Evolutionary conservation across 2,888 invertebrate genomes (phyloP).

Genomic region (Polydrusus tereticollis): DNA sequence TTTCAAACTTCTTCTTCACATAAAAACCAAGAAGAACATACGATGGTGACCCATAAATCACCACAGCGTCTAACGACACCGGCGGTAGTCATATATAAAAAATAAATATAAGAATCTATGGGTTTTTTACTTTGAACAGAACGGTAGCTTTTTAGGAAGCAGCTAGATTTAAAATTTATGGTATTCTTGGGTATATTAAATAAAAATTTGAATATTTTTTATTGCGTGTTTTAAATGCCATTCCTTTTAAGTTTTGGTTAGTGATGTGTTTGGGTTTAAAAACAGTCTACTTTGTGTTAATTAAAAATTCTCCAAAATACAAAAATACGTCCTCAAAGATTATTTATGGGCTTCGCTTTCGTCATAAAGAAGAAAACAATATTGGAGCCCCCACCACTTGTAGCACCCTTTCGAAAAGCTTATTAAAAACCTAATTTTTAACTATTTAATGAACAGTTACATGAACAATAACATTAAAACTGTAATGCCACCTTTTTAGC

Average conservation of each 20-base stretch:
- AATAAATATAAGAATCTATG: constrained; percentile 12
- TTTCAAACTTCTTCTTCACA: not conserved
- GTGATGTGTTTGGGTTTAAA: no score
- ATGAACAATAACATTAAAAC: no score
- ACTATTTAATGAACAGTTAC: no score
- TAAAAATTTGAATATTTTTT: not conserved
- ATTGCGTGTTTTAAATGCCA: not conserved
- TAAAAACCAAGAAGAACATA: not conserved
- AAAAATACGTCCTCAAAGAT: no score
- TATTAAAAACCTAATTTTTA: no score
- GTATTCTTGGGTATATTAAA: not conserved
- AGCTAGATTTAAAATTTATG: not conserved
- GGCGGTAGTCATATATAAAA: constrained; percentile 7
- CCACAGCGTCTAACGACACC: not conserved
- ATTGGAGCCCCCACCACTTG: no score
- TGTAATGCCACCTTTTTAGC: no score
- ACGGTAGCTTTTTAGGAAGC: constrained; percentile 20
- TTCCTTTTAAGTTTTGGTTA: not conserved
- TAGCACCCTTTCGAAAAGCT: no score
- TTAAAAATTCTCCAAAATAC: no score
- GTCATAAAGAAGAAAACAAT: no score
- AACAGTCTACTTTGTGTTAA: no score
- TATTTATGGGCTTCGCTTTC: no score
- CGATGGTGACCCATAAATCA: constrained; percentile 8
- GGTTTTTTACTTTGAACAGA: constrained; percentile 8